A percentile compares a stretch with the other conserved stretches of the same genome.
Evolutionary conservation across 35 echinoderm and acorn worm species (phyloP).

Genomic region (Ophiothrix spiculata): DNA sequence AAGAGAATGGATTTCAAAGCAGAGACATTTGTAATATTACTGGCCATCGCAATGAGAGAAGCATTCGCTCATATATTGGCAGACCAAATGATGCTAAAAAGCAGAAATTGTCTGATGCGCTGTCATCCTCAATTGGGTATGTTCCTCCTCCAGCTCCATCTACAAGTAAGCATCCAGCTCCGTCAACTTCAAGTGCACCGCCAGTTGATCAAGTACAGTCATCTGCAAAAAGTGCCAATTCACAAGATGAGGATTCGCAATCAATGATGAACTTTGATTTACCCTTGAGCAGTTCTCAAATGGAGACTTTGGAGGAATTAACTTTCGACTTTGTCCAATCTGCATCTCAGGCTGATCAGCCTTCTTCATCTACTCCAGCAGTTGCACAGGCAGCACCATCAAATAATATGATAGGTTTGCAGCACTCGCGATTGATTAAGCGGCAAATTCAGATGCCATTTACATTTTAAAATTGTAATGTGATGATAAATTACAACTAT

Average conservation of each 20-base stretch:
- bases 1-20: neutral
- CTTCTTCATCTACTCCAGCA: neutral
- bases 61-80: neutral
- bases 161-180: neutral
- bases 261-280: neutral
- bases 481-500: conserved; percentile 10
- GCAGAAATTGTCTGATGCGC: conserved; percentile 9
- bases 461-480: neutral
- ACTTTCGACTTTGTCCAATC: neutral
- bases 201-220: neutral
- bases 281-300: neutral
- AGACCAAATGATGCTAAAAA: neutral
- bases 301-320: conserved; percentile 17
- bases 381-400: neutral
- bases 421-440: neutral
- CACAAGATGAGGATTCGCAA: neutral
- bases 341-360: neutral
- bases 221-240: neutral
- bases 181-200: neutral
- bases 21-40: neutral
- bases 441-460: conserved; percentile 8
- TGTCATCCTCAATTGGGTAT: conserved; percentile 6
- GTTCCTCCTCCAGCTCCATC: neutral
- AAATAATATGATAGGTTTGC: too few species aligned
- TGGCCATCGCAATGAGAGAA: neutral